A percentile compares a stretch with the other conserved stretches of the same genome.
Conservation (phyloP, 2,113 vertebrate genomes). For the Machaerirhynchus nigripectus region DNA sequence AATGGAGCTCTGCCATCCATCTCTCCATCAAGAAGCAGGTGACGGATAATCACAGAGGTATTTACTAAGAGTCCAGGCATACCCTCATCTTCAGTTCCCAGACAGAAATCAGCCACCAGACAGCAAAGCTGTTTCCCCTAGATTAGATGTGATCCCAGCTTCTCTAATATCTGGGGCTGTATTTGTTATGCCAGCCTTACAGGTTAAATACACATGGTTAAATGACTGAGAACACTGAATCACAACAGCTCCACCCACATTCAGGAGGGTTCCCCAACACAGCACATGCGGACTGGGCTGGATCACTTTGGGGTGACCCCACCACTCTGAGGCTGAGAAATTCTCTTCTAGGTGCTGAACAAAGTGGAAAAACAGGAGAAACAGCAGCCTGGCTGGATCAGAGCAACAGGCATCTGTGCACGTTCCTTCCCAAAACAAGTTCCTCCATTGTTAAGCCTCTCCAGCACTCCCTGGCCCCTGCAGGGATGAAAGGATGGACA, state of each 20-base stretch:
- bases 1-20: not conserved
- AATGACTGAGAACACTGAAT: not conserved
- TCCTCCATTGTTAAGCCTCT: not conserved
- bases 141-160: not conserved
- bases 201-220: not conserved
- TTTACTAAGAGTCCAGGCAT: not conserved
- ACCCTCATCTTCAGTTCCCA: not conserved
- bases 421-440: not conserved
- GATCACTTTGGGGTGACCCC: not conserved
- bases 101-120: not conserved
- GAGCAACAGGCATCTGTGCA: not conserved
- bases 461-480: not conserved
- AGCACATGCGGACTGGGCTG: not conserved
- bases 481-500: not conserved
- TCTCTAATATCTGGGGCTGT: not conserved
- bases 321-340: not conserved
- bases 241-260: not conserved
- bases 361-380: not conserved
- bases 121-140: not conserved
- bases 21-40: not conserved
- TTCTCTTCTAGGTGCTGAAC: not conserved
- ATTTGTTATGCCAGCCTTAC: not conserved
- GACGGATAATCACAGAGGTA: not conserved
- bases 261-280: not conserved
- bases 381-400: not conserved